Evolutionary conservation across 2,888 invertebrate genomes (phyloP).

Genomic region (Melieria picta): DNA sequence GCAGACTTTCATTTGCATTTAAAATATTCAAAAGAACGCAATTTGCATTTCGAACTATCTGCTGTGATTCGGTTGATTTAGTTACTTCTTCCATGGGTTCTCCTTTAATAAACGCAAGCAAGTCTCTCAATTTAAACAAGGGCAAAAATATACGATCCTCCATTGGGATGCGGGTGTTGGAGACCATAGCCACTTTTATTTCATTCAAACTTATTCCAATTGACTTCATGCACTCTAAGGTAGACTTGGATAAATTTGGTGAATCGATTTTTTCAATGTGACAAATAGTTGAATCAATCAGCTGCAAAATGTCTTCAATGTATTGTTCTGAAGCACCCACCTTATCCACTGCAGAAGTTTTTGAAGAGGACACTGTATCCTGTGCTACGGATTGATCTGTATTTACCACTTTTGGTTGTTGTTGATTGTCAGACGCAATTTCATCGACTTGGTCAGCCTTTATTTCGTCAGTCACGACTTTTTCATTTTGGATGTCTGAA

Average conservation of each 20-base stretch:
- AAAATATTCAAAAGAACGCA: constrained; percentile 44
- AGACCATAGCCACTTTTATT: constrained; percentile 41
- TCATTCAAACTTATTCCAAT: constrained; percentile 44
- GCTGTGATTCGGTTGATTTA: constrained; percentile 14
- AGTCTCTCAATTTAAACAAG: constrained; percentile 51
- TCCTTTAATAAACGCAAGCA: constrained; percentile 42
- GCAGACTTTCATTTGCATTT: constrained; percentile 46
- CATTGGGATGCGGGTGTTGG: constrained; percentile 31
- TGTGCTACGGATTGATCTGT: neutral
- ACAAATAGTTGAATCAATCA: constrained; percentile 28
- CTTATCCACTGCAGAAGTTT: neutral
- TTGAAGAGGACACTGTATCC: neutral
- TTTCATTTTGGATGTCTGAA: neutral
- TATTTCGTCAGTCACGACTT: neutral
- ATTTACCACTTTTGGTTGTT: neutral
- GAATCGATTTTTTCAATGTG: constrained; percentile 24
- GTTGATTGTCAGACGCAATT: no score
- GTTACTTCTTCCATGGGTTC: constrained; percentile 4
- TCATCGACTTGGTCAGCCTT: neutral
- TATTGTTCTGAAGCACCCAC: no score
- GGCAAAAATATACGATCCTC: constrained; percentile 50
- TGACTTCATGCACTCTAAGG: constrained; percentile 41
- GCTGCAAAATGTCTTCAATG: constrained; percentile 12
- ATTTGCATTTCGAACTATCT: constrained; percentile 41
- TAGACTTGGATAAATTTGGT: constrained; percentile 28